Conservation (phyloP, 1,140 invertebrate species). For the Drosophila hydei region DNA sequence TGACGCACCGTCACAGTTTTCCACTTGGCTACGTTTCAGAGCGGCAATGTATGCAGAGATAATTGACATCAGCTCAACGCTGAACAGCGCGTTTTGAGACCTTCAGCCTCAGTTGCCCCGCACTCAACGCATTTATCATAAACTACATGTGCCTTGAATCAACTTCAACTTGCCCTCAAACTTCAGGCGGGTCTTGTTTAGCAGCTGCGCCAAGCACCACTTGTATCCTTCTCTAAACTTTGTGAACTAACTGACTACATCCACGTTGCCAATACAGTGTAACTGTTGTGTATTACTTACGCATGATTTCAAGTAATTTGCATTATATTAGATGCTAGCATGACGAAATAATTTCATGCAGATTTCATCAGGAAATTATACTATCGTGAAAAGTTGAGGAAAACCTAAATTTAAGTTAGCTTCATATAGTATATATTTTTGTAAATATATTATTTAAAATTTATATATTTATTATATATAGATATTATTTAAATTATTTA, state of each 20-base stretch:
- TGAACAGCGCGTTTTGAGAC: conserved; percentile 24
- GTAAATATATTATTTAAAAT: too few species aligned
- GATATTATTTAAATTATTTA: too few species aligned
- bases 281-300: not conserved
- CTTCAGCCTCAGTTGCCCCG: not conserved
- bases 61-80: conserved; percentile 59
- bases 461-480: too few species aligned
- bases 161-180: conserved; percentile 7
- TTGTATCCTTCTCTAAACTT: not conserved
- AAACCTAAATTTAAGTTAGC: too few species aligned
- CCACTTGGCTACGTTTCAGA: conserved; percentile 32
- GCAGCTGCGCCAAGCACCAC: conserved; percentile 1
- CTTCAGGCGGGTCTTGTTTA: not conserved
- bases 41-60: conserved; percentile 62
- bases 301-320: too few species aligned
- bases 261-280: not conserved
- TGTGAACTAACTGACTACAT: not conserved
- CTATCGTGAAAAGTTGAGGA: too few species aligned
- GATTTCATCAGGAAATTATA: too few species aligned
- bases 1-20: conserved; percentile 52
- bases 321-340: too few species aligned
- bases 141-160: conserved; percentile 42
- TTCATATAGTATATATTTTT: too few species aligned
- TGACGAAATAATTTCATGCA: too few species aligned
- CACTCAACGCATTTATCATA: conserved; percentile 31